phyloP scores from a whole-genome alignment of 2,113 vertebrate genomes.

The Hucho hucho region DNA sequence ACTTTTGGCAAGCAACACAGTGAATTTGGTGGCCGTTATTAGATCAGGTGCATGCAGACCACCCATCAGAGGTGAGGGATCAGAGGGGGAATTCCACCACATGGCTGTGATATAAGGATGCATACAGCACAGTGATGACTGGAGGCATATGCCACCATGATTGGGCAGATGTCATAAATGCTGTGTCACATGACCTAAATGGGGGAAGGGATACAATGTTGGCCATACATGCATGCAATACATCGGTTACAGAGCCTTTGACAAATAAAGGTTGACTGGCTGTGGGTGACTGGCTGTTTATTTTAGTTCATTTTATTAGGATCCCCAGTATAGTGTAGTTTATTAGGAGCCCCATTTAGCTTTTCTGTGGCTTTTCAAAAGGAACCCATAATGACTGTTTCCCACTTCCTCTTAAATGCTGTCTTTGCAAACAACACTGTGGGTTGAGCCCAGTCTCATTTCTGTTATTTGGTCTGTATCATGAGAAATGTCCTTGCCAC shows the following conservation, averaged over 20 bases:
- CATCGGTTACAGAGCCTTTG: neutral
- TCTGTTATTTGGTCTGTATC: no score
- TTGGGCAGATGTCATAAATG: slow-evolving; percentile 18
- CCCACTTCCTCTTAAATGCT: neutral
- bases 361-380: slow-evolving; percentile 10
- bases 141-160: slow-evolving; percentile 26
- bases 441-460: no score
- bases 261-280: neutral
- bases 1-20: neutral
- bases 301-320: no score
- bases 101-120: slow-evolving; percentile 21
- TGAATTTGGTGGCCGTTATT: neutral
- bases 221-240: no score
- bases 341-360: no score
- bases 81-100: neutral
- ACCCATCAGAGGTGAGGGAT: slow-evolving; percentile 5
- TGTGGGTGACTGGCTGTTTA: no score
- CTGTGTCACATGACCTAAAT: neutral
- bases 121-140: slow-evolving; percentile 3
- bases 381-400: neutral
- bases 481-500: neutral
- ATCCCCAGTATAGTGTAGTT: no score
- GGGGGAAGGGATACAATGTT: no score
- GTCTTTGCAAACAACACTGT: no score
- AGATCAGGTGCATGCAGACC: neutral